Evolutionary conservation across 1,140 invertebrate species (phyloP).

Genomic region (Drosophila oshimai): DNA sequence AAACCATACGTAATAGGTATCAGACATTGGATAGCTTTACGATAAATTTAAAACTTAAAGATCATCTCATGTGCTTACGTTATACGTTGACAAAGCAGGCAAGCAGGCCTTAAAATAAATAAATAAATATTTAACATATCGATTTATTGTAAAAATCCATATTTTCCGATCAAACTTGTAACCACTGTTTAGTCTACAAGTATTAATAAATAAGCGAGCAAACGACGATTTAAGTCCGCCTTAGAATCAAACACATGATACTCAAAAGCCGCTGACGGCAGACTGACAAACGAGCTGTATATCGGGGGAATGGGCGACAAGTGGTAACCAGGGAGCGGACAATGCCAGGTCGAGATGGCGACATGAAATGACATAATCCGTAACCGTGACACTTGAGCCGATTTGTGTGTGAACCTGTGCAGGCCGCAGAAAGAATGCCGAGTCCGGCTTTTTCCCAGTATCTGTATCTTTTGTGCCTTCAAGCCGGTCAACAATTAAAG

Average conservation of each 20-base stretch:
- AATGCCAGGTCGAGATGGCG: slow-evolving; percentile 20
- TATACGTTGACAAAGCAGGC: slow-evolving; percentile 4
- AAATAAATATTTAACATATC: background rate
- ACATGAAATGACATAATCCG: slow-evolving; percentile 64
- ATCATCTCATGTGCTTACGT: too few relatives aligned
- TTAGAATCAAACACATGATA: slow-evolving; percentile 64
- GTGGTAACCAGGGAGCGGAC: slow-evolving; percentile 18
- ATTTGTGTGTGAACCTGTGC: slow-evolving; percentile 51
- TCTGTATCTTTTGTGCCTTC: background rate
- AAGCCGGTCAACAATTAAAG: slow-evolving; percentile 18
- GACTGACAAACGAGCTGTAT: background rate
- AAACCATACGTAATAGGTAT: slow-evolving; percentile 8
- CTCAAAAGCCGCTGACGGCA: slow-evolving; percentile 32
- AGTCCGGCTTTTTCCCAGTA: slow-evolving; percentile 16
- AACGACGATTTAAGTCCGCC: slow-evolving; percentile 43
- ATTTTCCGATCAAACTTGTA: background rate
- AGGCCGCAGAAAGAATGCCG: slow-evolving; percentile 33
- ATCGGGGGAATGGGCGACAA: background rate
- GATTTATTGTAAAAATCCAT: background rate
- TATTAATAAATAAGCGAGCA: slow-evolving; percentile 22
- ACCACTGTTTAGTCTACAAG: background rate
- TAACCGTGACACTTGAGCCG: slow-evolving; percentile 66
- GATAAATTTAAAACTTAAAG: background rate
- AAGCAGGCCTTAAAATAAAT: background rate
- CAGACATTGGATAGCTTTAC: background rate